Conservation (phyloP, 2,113 vertebrate species). For the Triplophysa tibetana region DNA sequence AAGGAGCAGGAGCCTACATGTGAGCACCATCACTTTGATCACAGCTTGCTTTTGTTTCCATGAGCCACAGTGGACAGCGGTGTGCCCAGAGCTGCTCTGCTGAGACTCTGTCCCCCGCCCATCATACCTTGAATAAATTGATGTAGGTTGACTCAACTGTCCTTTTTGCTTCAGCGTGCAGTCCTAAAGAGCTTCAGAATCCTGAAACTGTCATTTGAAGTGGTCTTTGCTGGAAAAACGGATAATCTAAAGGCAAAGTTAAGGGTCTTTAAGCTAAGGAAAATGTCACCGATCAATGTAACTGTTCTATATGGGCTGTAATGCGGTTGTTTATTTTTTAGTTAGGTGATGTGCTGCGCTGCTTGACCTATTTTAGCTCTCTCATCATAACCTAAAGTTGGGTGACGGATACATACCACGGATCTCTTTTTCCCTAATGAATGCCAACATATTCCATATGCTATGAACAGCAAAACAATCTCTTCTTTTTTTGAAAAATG, state of each 20-base stretch:
- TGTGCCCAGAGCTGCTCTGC: constrained; percentile 51
- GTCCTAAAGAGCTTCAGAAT: constrained; percentile 55
- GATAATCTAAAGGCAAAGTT: constrained; percentile 53
- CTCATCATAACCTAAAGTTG: constrained; percentile 53
- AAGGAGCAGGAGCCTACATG: constrained; percentile 70
- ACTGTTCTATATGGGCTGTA: constrained; percentile 52
- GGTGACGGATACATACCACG: constrained; percentile 47
- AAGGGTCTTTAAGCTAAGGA: constrained; percentile 49
- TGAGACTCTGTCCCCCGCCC: constrained; percentile 26
- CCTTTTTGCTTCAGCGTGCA: constrained; percentile 53
- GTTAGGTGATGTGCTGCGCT: constrained; percentile 57
- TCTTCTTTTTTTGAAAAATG: constrained; percentile 7
- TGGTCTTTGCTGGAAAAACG: constrained; percentile 34
- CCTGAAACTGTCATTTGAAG: not conserved
- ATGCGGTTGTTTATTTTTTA: constrained; percentile 49
- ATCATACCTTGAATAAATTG: constrained; percentile 42
- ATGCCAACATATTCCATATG: constrained; percentile 23
- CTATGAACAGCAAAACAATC: not conserved
- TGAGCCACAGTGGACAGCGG: constrained; percentile 60
- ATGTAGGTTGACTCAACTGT: constrained; percentile 53
- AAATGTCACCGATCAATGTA: not conserved
- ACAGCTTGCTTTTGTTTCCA: constrained; percentile 42
- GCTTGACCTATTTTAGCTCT: constrained; percentile 58
- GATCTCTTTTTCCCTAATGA: not conserved
- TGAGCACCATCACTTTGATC: constrained; percentile 44